Base-by-base conservation (phyloP, 2,888 invertebrate genomes). In the Heliconius charithonia region DNA sequence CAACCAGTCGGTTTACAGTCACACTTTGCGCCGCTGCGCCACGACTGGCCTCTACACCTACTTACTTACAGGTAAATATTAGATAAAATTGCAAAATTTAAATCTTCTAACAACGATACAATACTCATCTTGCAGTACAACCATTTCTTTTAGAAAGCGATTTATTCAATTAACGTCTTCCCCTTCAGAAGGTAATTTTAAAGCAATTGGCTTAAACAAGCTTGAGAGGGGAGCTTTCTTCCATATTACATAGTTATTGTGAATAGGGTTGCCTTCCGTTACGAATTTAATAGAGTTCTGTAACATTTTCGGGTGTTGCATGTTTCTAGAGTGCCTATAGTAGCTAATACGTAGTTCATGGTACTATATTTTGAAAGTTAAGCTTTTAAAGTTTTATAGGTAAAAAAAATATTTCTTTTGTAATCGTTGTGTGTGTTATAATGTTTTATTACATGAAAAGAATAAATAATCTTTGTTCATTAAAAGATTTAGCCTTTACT, bases 121-220 rank as follows among this genome's bases (percentile, higher is more conserved):
- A 62, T 45, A 59, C 25, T 19, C 66, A 27, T 67, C 72, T 67
- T 78, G 45, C 45, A 77, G 65, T 77, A 45, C 59, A 72, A 78
- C 69, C 41, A 80, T 77, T 81, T 81, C 78, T 75, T 79, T 82
- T 88, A 90, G 90, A 90, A 90, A 91, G 90, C 90, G 90, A 89
- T 93, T 93, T 90, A 91, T 89, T 89, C 93, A 94, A 95, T 95
- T 94, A 94, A 90, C 85, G 84, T 85, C 89, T 84, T 88, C 91
- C 92, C 92, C 91, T 83, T 84, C 90, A 89, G 90, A 89, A 90
- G 86, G 87, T 88, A 90, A 91, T 91, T 90, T 87, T 86, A 85
- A 86, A 89, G 87, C 91, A 94, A 94, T 94, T 94, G 94, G 89
- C 89, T 37, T 92, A 90, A 90, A 92, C 87, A 84, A 90, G 85